Evolutionary conservation across 1,140 invertebrate species (phyloP).

Genomic region (Brachionus manjavacas): DNA sequence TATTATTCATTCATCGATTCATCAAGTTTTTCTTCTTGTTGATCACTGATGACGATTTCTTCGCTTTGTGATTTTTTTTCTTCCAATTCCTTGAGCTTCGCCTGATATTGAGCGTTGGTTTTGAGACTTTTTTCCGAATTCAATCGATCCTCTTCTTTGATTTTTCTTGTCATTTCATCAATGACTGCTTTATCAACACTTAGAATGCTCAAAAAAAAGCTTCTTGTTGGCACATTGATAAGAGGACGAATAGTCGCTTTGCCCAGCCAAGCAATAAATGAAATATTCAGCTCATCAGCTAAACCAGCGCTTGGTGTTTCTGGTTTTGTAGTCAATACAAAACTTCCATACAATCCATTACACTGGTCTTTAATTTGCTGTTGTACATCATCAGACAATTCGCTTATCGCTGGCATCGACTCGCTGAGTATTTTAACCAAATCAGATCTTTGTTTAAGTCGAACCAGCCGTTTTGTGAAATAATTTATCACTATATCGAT

Average conservation of each 20-base stretch:
- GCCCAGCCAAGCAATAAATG: slow-evolving; percentile 29
- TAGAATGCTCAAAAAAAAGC: slow-evolving; percentile 23
- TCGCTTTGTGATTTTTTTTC: not conserved
- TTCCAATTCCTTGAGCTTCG: not conserved
- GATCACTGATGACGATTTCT: not conserved
- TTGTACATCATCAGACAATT: slow-evolving; percentile 14
- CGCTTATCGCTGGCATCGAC: slow-evolving; percentile 9
- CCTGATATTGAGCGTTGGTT: slow-evolving; percentile 21
- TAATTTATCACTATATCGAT: slow-evolving; percentile 28
- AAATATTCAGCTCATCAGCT: slow-evolving; percentile 8
- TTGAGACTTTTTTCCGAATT: slow-evolving; percentile 39
- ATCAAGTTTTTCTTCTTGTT: not conserved
- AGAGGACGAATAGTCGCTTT: slow-evolving; percentile 24
- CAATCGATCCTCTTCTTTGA: slow-evolving; percentile 34
- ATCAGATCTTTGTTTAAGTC: not conserved
- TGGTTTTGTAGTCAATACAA: slow-evolving; percentile 21
- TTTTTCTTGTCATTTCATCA: slow-evolving; percentile 10
- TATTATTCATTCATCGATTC: slow-evolving; percentile 11
- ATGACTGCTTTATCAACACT: slow-evolving; percentile 3
- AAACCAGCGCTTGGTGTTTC: not conserved
- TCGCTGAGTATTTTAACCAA: slow-evolving; percentile 24
- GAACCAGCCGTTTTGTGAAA: slow-evolving; percentile 12
- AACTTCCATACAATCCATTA: slow-evolving; percentile 10
- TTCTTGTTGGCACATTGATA: slow-evolving; percentile 27
- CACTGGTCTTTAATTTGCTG: slow-evolving; percentile 20